These are phyloP conservation scores for Caligus rogercresseyi DNA, from an alignment of 1,140 invertebrate genomes.

Conservation along the genomic window DNA sequence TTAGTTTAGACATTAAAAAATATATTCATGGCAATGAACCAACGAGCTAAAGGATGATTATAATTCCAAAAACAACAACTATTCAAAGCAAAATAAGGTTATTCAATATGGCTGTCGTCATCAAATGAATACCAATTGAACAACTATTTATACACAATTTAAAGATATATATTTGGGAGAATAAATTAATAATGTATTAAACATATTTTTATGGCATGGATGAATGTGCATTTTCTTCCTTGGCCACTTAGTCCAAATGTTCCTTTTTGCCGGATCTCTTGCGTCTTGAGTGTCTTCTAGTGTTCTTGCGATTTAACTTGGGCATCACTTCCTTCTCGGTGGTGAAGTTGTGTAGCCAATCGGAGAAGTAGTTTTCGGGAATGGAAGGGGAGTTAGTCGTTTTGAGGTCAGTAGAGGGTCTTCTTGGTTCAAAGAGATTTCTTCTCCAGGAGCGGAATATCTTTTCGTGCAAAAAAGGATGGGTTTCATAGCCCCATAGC, in stretches of 20 bases:
- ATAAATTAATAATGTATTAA: too few relatives aligned
- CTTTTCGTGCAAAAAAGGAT: neutral
- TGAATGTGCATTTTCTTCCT: too few relatives aligned
- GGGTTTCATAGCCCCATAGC: neutral
- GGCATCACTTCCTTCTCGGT: neutral
- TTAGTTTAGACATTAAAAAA: too few relatives aligned
- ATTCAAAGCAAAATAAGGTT: too few relatives aligned
- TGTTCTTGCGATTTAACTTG: neutral
- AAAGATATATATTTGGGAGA: too few relatives aligned
- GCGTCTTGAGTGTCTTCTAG: neutral
- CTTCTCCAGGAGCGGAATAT: neutral
- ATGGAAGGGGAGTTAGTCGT: too few relatives aligned
- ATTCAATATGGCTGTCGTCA: too few relatives aligned
- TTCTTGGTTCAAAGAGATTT: neutral
- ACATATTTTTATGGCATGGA: too few relatives aligned
- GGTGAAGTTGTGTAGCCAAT: neutral
- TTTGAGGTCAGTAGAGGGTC: neutral
- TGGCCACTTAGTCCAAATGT: neutral
- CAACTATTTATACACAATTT: neutral
- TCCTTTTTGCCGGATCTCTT: neutral
- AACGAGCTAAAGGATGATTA: too few relatives aligned
- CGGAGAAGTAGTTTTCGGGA: neutral
- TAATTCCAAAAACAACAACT: too few relatives aligned
- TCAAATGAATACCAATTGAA: neutral
- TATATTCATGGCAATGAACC: too few relatives aligned